Base-by-base conservation (phyloP, 2,113 vertebrate species). In the Microcebus ravelobensis region DNA sequence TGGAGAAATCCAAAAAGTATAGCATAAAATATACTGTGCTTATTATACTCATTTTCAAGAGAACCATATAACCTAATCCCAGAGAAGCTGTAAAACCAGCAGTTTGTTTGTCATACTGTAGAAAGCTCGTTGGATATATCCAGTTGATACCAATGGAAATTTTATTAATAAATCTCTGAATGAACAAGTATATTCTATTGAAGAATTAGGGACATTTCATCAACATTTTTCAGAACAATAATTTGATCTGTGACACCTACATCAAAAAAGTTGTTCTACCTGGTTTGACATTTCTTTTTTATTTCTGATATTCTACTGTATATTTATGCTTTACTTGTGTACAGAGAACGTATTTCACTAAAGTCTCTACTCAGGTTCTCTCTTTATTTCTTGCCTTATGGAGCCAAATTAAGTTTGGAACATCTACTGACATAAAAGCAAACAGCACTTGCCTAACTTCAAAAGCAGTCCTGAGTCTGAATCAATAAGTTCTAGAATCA, bases 151-250 rank as follows among this genome's bases (percentile, higher is more conserved):
- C 21, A 90, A 92, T 88, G 36, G 2, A n/a, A 87, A 1, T 95
- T 96, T 88, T 67, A 87, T 67, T 88, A 73, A 39, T 59, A 94
- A 55, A 76, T 5, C 48, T 86, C 25, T 70, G 45, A 63, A 29
- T 61, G 25, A 92, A 70, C 65, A 92, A 27, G 27, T 42, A 39
- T 25, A 18, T 89, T 91, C 77, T 93, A 79, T 88, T 45, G 73
- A 96, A 55, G 21, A 73, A 42, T 79, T 57, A 91, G 39, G 91
- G 48, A 65, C 17, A 91, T 89, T 97, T 96, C 67, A 57, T 94
- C 79, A 89, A 57, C 42, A 80, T 76, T 95, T 97, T 94, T 81
- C 23, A 29, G 14, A 83, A 57, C n/a, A 82, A 93, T 96, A 94
- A 50, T 70, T 89, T 97, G 55, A 93, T 95, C 68, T 87, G 23